A percentile compares a stretch with the other conserved stretches of the same genome.
These are phyloP conservation scores for Tachuris rubrigastra DNA, from an alignment of 2,113 vertebrate genomes.

Conservation along the genomic window DNA sequence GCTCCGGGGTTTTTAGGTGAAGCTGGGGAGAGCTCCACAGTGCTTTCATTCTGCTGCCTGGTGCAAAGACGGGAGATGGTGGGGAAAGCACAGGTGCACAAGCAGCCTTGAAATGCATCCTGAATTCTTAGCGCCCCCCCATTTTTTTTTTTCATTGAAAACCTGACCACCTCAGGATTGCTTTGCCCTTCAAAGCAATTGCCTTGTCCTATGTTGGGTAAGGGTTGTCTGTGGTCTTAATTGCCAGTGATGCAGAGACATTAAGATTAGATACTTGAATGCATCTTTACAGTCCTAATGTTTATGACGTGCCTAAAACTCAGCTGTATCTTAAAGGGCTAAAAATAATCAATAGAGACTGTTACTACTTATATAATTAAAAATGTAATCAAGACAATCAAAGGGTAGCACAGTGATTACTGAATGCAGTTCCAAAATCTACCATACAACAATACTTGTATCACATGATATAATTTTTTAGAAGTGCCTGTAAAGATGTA, in stretches of 20 bases:
- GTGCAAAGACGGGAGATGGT: accelerated
- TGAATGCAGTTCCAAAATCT: neutral
- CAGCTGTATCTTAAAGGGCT: neutral
- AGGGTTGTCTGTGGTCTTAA: neutral
- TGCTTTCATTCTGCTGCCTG: accelerated
- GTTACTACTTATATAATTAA: neutral
- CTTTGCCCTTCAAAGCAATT: neutral
- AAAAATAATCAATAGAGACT: neutral
- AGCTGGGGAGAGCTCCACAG: neutral
- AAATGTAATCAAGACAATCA: neutral
- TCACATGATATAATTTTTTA: neutral
- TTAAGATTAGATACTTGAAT: neutral
- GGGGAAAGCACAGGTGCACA: neutral
- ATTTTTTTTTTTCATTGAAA: neutral
- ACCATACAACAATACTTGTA: neutral
- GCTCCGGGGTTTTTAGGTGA: neutral
- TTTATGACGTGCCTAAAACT: neutral
- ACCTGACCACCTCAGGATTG: neutral
- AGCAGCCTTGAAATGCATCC: accelerated
- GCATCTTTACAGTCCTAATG: neutral
- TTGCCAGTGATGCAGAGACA: neutral
- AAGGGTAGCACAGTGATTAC: neutral
- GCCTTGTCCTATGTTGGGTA: accelerated
- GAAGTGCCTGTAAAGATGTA: neutral
- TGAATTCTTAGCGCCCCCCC: neutral